These are phyloP conservation scores for Argynnis bischoffii DNA, from an alignment of 2,888 invertebrate genomes.

Conservation along the genomic window DNA sequence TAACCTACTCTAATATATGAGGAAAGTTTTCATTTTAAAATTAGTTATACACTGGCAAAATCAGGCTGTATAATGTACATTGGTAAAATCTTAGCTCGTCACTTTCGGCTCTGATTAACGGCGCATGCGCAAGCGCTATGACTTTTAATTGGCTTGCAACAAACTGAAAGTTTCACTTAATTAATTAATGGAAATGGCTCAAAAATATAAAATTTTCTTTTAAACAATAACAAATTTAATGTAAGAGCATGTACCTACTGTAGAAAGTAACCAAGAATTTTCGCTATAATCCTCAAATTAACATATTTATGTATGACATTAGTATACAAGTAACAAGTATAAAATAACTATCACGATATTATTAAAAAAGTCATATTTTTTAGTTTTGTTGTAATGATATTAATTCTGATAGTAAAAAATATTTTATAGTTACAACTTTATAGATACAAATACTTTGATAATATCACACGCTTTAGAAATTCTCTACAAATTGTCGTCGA, in stretches of 20 bases:
- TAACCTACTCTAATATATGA: too few relatives aligned
- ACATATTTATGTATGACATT: too few relatives aligned
- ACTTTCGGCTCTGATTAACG: constrained; percentile 70
- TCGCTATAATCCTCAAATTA: constrained; percentile 1
- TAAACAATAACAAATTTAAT: constrained; percentile 15
- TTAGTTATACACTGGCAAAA: constrained; percentile 1
- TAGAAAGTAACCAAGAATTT: constrained; percentile 31
- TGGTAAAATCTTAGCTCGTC: constrained; percentile 38
- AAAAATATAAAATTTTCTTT: constrained; percentile 44
- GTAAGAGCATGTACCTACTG: constrained; percentile 2
- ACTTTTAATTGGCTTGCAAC: constrained; percentile 71
- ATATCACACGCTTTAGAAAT: constrained; percentile 44
- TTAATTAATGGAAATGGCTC: constrained; percentile 65
- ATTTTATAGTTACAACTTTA: neutral
- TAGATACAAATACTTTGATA: constrained; percentile 19
- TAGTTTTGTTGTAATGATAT: too few relatives aligned
- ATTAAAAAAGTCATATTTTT: too few relatives aligned
- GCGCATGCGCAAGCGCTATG: constrained; percentile 49
- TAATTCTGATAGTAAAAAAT: too few relatives aligned
- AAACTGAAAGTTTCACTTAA: constrained; percentile 70
- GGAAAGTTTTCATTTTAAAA: constrained; percentile 5
- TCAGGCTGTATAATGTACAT: neutral
- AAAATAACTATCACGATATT: too few relatives aligned
- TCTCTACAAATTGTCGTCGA: constrained; percentile 50
- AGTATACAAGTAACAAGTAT: neutral